Evolutionary conservation across 2,113 vertebrate genomes (phyloP).

Genomic region (Lonchura striata): DNA sequence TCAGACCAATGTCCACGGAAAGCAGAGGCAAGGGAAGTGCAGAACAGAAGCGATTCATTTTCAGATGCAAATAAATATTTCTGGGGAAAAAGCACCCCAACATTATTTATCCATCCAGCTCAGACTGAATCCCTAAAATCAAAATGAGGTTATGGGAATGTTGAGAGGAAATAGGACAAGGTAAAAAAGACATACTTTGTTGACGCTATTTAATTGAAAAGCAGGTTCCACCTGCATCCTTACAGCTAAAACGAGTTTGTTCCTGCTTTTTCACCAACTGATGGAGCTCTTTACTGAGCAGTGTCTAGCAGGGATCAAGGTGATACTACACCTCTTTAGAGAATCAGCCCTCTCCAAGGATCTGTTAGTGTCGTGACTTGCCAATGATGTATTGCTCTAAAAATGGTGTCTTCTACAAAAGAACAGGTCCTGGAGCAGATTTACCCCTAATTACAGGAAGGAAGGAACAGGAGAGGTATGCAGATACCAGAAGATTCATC

Average conservation of each 20-base stretch:
- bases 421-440: conserved; percentile 69
- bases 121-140: neutral
- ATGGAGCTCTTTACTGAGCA: conserved; percentile 3
- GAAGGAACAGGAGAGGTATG: conserved; percentile 44
- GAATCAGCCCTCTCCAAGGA: conserved; percentile 15
- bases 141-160: neutral
- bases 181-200: neutral
- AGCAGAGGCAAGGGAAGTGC: neutral
- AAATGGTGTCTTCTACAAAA: conserved; percentile 63
- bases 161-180: neutral
- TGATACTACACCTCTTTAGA: neutral
- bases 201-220: neutral
- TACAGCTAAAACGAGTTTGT: neutral
- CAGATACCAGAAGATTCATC: conserved; percentile 62
- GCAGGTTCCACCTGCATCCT: neutral
- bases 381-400: conserved; percentile 69
- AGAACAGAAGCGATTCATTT: neutral
- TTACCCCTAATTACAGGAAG: conserved; percentile 70
- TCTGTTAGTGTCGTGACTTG: conserved; percentile 65
- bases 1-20: neutral
- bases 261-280: conserved; percentile 8
- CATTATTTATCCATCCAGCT: neutral
- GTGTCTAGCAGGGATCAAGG: conserved; percentile 3
- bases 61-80: neutral
- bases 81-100: fast-evolving